phyloP scores from a whole-genome alignment of 2,797 vertebrate species.

The Coregonus sp. region DNA sequence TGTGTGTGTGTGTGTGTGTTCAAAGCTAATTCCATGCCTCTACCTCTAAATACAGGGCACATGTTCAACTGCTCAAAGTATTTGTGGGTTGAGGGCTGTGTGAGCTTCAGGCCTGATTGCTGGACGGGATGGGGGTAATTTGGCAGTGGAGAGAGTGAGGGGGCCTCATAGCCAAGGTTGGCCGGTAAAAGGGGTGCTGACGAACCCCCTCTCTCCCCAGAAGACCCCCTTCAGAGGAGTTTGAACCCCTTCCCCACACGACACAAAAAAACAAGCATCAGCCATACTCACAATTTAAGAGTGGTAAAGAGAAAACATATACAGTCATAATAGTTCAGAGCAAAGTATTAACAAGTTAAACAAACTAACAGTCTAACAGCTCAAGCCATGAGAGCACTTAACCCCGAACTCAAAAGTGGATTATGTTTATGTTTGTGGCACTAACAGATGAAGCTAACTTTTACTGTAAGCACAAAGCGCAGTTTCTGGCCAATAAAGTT shows the following conservation, averaged over 20 bases:
- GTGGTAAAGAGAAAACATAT: background rate
- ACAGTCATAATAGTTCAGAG: background rate
- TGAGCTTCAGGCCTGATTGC: constrained; percentile 18
- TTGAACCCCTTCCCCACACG: background rate
- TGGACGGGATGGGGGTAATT: constrained; percentile 31
- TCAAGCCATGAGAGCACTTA: background rate
- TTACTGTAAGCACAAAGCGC: background rate
- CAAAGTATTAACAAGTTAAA: background rate
- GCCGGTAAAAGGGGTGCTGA: constrained; percentile 33
- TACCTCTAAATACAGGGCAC: background rate
- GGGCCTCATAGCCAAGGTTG: constrained; percentile 38
- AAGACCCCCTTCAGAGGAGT: background rate
- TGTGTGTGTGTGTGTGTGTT: background rate
- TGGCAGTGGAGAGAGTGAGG: constrained; percentile 16
- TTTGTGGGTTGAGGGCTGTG: constrained; percentile 13
- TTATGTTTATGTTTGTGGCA: background rate
- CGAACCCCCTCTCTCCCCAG: background rate
- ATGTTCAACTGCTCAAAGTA: constrained; percentile 2
- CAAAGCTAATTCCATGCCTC: background rate
- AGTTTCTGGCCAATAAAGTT: background rate
- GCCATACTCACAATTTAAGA: background rate
- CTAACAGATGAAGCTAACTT: background rate
- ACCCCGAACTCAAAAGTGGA: background rate
- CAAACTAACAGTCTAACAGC: background rate
- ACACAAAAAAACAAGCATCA: background rate